Evolutionary conservation across 2,113 vertebrate species (phyloP).

Genomic region (Lutjanus erythropterus): DNA sequence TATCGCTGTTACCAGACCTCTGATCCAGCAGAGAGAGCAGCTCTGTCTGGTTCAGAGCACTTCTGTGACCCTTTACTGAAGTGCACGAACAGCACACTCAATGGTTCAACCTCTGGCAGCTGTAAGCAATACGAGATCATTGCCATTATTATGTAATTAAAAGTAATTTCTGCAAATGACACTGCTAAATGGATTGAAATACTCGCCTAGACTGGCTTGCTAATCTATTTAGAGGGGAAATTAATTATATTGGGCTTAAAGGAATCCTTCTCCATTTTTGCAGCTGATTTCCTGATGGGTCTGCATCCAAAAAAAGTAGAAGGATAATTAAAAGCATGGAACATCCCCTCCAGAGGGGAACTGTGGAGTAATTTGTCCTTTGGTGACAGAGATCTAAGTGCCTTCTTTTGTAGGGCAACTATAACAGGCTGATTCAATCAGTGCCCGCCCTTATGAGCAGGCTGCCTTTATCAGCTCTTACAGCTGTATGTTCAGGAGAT

Average conservation of each 20-base stretch:
- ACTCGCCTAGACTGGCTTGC: slow-evolving; percentile 55
- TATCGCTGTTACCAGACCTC: slow-evolving; percentile 42
- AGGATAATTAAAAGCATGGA: slow-evolving; percentile 71
- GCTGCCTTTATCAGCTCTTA: slow-evolving; percentile 53
- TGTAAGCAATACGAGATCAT: slow-evolving; percentile 75
- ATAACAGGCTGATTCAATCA: slow-evolving; percentile 60
- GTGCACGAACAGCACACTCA: slow-evolving; percentile 42
- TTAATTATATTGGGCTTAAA: slow-evolving; percentile 76
- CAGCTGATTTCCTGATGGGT: slow-evolving; percentile 68
- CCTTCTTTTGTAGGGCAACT: slow-evolving; percentile 65
- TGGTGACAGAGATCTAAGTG: slow-evolving; percentile 65
- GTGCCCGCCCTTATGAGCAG: slow-evolving; percentile 37
- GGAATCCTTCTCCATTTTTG: slow-evolving; percentile 65
- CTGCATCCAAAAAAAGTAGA: slow-evolving; percentile 47
- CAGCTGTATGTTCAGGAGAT: slow-evolving; percentile 56
- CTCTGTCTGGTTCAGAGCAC: slow-evolving; percentile 43
- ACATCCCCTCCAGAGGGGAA: slow-evolving; percentile 50
- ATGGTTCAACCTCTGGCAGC: slow-evolving; percentile 62
- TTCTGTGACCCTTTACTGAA: slow-evolving; percentile 44
- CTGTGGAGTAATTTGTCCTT: slow-evolving; percentile 70
- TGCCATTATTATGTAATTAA: slow-evolving; percentile 82
- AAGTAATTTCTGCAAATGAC: slow-evolving; percentile 78
- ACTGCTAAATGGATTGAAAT: slow-evolving; percentile 75
- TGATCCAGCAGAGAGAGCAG: slow-evolving; percentile 48
- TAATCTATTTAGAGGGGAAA: slow-evolving; percentile 77